phyloP scores from a whole-genome alignment of 1,140 invertebrate genomes.

The Drosophila melanica region DNA sequence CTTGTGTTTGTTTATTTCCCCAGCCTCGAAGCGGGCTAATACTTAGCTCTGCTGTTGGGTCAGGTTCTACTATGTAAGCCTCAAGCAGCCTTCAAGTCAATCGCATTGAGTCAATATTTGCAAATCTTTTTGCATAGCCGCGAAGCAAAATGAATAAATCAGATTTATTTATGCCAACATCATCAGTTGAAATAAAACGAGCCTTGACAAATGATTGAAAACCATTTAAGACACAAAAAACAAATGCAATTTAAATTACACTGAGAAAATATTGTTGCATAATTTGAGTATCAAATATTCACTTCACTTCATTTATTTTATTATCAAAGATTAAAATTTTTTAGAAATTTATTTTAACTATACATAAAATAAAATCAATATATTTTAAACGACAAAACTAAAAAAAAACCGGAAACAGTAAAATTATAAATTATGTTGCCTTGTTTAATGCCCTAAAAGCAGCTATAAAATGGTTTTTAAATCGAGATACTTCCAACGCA shows the following conservation, averaged over 20 bases:
- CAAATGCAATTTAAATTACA: not conserved
- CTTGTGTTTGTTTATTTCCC: not conserved
- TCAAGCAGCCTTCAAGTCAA: slow-evolving; percentile 61
- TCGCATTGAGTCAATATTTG: slow-evolving; percentile 59
- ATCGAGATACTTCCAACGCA: too few relatives aligned
- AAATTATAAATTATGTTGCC: too few relatives aligned
- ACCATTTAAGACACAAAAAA: not conserved
- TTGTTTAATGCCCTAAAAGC: too few relatives aligned
- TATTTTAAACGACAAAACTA: too few relatives aligned
- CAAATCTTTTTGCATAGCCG: slow-evolving; percentile 12
- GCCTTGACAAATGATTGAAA: slow-evolving; percentile 1
- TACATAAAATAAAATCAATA: too few relatives aligned
- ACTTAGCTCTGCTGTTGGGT: not conserved
- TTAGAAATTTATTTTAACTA: too few relatives aligned
- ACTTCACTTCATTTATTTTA: too few relatives aligned
- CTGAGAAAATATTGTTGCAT: not conserved
- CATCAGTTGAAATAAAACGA: not conserved
- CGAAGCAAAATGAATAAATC: slow-evolving; percentile 15
- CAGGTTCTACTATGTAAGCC: slow-evolving; percentile 24
- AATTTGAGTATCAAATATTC: too few relatives aligned
- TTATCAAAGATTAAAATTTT: too few relatives aligned
- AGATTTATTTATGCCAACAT: slow-evolving; percentile 6
- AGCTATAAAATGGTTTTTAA: too few relatives aligned
- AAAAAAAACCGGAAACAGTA: too few relatives aligned
- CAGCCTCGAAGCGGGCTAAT: not conserved